Evolutionary conservation across 2,113 vertebrate genomes (phyloP), one percentile per base, ranked within the genome.

Genomic region (Saccopteryx leptura): DNA sequence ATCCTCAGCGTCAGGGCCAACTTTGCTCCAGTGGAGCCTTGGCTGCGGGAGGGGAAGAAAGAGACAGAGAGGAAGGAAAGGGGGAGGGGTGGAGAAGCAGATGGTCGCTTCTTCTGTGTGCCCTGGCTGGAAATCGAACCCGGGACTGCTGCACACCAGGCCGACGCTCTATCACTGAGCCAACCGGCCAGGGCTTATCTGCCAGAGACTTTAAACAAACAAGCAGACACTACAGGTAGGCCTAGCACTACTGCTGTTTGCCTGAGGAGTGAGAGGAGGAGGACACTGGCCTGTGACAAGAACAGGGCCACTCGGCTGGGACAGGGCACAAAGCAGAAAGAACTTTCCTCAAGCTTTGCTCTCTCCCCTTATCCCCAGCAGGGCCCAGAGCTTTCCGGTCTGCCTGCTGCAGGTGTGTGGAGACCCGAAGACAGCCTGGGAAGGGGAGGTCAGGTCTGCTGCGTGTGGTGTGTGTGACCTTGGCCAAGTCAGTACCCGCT

Each of bases 171-270:
- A 39, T 3, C 39, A 39, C 39, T 39, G 39, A 39, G 39, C 39
- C 39, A 39, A 39, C 39, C 39, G 39, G 39, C 39, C 39, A 39
- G 39, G 39, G 39, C 39, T 39, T 39, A 39, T 92, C 92, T 93
- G 87, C 83, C 88, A 56, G 82, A 87, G 95, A 93, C 90, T 95
- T 96, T 95, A 82, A 92, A 85, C 87, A 96, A 95, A 93, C 85
- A 97, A 91, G 78, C 21, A 7, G 81, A 87, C 80, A 68, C 60
- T 66, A 69, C 74, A 71, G 48, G 66, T 74, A 82, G 81, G 58
- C 63, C 54, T 14, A n/a, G 78, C 69, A 4, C 5, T 15, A 6
- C 85, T 56, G 5, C 24, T 82, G 69, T 93, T 85, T 95, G 78
- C 61, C 56, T 12, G 13, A 74, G 71, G 71, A 28, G 48, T 0